Conservation (phyloP, 2,113 vertebrate genomes). For the Brienomyrus longianalis region DNA sequence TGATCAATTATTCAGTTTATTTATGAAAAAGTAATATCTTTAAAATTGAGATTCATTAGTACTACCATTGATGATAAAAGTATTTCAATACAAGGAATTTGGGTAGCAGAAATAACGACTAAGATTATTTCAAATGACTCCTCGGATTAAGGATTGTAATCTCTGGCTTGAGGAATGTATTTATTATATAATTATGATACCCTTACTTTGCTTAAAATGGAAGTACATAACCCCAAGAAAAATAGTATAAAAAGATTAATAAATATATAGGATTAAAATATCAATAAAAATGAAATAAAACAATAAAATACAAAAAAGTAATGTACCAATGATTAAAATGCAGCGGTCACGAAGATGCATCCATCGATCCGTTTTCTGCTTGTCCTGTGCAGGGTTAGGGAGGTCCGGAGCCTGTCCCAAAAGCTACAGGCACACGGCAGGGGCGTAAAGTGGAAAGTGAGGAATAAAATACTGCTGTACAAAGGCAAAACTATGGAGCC, state of each 20-base stretch:
- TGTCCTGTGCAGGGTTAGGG: neutral
- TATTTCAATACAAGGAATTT: constrained; percentile 13
- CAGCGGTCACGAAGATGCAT: neutral
- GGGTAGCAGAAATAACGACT: neutral
- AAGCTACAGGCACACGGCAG: neutral
- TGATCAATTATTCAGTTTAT: constrained; percentile 16
- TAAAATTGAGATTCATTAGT: neutral
- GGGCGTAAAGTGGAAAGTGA: neutral
- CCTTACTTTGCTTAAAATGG: neutral
- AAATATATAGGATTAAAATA: neutral
- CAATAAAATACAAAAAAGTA: neutral
- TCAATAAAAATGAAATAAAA: neutral
- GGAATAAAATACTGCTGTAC: neutral
- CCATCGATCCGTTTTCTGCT: neutral
- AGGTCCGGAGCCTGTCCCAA: neutral
- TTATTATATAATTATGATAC: neutral
- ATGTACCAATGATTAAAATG: neutral
- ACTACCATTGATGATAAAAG: neutral
- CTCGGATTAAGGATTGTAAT: neutral
- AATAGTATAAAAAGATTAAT: neutral
- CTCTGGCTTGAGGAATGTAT: neutral
- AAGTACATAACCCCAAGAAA: neutral
- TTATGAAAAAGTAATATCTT: constrained; percentile 8
- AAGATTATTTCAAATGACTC: neutral
- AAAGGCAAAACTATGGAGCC: neutral